Evolutionary conservation across 2,113 vertebrate genomes (phyloP).

Genomic region (Ibidorhyncha struthersii): DNA sequence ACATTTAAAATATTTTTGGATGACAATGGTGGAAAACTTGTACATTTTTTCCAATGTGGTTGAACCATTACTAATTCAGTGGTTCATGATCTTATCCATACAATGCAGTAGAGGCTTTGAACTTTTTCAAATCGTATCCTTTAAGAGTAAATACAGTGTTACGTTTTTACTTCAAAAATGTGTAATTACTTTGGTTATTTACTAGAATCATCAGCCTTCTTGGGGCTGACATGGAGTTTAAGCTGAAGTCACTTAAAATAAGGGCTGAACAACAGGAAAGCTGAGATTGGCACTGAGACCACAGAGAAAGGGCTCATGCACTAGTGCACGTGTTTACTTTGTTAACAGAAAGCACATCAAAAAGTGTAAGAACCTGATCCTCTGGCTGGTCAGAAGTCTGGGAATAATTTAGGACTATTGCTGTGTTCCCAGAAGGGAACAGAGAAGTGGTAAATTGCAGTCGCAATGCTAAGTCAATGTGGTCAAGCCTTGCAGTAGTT

Average conservation of each 20-base stretch:
- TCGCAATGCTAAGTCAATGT: not conserved
- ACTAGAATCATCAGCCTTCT: not conserved
- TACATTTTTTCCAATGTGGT: not conserved
- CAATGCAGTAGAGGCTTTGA: not conserved
- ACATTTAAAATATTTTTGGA: slow-evolving; percentile 36
- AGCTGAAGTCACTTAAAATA: not conserved
- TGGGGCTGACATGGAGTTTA: not conserved
- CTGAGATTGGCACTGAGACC: not conserved
- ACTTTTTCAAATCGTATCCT: not conserved
- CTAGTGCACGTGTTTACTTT: not conserved
- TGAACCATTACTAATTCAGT: not conserved
- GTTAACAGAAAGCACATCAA: not conserved
- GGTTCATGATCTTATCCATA: not conserved
- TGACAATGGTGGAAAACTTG: slow-evolving; percentile 2
- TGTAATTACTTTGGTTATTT: not conserved
- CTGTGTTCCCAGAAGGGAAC: not conserved
- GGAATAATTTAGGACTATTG: not conserved
- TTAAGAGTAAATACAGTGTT: not conserved
- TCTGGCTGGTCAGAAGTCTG: not conserved
- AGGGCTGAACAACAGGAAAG: not conserved
- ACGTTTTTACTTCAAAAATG: not conserved
- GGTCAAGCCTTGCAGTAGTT: not conserved
- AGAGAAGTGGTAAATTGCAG: not conserved
- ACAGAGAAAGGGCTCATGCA: not conserved
- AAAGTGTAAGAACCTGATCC: not conserved